Conservation (phyloP, 2,797 vertebrate species). For the Pangasius mekongensis region DNA sequence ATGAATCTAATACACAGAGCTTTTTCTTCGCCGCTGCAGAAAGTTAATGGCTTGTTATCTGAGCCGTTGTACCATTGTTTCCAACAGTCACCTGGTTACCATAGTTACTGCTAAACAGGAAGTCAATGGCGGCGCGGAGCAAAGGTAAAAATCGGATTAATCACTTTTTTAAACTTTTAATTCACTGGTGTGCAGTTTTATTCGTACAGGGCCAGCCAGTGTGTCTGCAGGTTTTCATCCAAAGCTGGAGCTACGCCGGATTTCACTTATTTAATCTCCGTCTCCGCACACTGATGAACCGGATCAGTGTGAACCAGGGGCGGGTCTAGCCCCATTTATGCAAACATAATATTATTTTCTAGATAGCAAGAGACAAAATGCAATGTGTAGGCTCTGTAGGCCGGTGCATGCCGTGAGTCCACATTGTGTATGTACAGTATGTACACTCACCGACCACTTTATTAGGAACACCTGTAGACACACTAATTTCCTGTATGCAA, state of each 20-base stretch:
- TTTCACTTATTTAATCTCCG: not conserved
- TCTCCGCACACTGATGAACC: not conserved
- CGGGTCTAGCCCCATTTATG: not conserved
- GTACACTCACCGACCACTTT: not conserved
- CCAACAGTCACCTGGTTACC: conserved; percentile 49
- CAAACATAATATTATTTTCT: not conserved
- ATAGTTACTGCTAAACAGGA: conserved; percentile 56
- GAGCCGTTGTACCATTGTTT: not conserved
- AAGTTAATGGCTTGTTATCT: not conserved
- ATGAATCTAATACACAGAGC: not conserved
- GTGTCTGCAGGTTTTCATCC: not conserved
- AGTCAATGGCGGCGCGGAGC: conserved; percentile 3
- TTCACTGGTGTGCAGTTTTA: not conserved
- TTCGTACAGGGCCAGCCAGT: not conserved
- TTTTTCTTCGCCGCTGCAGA: not conserved
- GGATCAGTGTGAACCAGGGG: not conserved
- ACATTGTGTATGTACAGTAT: not conserved
- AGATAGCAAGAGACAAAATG: not conserved
- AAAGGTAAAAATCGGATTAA: conserved; percentile 14
- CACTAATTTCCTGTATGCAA: not conserved
- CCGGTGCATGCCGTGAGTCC: too few relatives aligned
- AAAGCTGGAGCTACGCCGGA: not conserved
- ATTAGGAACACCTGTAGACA: not conserved
- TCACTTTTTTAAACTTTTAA: not conserved
- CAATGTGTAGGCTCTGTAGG: not conserved